Base-by-base conservation (phyloP, 2,888 invertebrate species). In the Schizaphis graminum region DNA sequence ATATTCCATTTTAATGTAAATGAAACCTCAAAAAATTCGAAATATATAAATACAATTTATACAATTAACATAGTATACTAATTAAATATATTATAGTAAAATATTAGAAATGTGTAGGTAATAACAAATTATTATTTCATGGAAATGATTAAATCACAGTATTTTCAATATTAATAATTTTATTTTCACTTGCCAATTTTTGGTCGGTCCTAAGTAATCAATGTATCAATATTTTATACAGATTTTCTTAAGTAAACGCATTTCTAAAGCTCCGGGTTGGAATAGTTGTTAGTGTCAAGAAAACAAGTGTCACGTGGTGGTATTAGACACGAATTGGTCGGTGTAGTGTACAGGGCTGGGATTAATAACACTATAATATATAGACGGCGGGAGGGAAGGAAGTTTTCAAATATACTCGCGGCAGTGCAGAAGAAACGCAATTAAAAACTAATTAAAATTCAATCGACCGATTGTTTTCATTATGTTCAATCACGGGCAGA, bases 391-490 rank as follows among this genome's bases (percentile, higher is more conserved):
- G 35, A 35, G 87, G 35, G n/a, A 11, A 8, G 92, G 49, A 44
- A 53, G 67, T 92, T 92, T 89, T 88, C 88, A 77, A 88, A 92
- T 88, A 92, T 56, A 92, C 91, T 57, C 90, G 93, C 84, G 85
- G 89, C 89, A 21, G 91, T n/a, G 94, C 86, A 53, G 94, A 94
- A 90, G 85, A 91, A 94, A 94, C 94, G 94, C 94, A 94, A 94
- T 94, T 94, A 94, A 94, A 94, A 94, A 94, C 94, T 94, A 94
- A 94, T 94, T 94, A 94, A 94, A 94, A 94, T 94, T 94, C 94
- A 90, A 94, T 94, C 90, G 94, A 94, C 94, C 94, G 94, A 94
- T 94, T 94, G 94, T 94, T 94, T 94, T 94, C 94, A 94, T 94
- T 91, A 94, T 53, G 89, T 94, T 94, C 94, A 94, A 94, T 94